A percentile compares a stretch with the other conserved stretches of the same genome.
Conservation (phyloP, 2,797 vertebrate species). For the Leuciscus waleckii region DNA sequence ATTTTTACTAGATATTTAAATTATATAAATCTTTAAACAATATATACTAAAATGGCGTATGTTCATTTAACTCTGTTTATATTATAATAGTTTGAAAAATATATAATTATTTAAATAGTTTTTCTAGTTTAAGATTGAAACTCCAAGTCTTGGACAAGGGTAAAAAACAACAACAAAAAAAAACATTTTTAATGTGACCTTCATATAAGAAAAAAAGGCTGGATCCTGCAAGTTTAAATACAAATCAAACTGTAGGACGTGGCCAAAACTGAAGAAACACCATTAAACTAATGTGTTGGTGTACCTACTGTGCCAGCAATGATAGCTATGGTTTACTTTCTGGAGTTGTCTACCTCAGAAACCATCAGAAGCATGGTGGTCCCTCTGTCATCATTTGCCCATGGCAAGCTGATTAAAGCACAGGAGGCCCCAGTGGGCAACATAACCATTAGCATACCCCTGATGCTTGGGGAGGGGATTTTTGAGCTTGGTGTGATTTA, state of each 20-base stretch:
- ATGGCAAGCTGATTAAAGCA: slow-evolving; percentile 37
- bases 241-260: not conserved
- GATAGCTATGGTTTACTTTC: slow-evolving; percentile 7
- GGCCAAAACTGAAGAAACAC: not conserved
- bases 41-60: not conserved
- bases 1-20: not conserved
- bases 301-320: slow-evolving; percentile 15
- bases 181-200: not conserved
- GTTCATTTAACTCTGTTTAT: not conserved
- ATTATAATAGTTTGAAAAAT: not conserved
- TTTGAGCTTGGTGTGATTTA: slow-evolving; percentile 56
- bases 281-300: not conserved
- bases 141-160: not conserved
- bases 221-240: not conserved
- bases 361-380: slow-evolving; percentile 33
- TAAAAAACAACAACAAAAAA: too few relatives aligned
- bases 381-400: slow-evolving; percentile 30
- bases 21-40: not conserved
- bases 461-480: slow-evolving; percentile 6
- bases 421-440: slow-evolving; percentile 36
- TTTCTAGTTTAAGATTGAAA: not conserved
- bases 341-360: slow-evolving; percentile 19
- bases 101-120: not conserved
- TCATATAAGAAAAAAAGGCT: not conserved
- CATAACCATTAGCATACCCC: slow-evolving; percentile 31